Conservation (phyloP, 2,797 vertebrate genomes). For the Oryzias dopingdopingensis region DNA sequence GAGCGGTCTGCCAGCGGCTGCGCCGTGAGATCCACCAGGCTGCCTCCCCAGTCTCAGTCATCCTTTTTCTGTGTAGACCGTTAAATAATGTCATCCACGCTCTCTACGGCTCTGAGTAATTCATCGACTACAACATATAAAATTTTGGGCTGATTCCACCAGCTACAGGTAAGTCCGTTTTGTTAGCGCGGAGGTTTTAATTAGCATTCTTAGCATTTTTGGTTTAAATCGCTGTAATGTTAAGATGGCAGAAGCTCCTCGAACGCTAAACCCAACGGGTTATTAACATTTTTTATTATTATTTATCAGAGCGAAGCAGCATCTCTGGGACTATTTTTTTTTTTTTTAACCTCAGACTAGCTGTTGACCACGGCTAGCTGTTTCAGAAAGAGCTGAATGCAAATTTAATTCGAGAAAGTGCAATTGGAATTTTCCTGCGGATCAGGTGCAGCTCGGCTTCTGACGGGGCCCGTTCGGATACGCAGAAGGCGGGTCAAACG, state of each 20-base stretch:
- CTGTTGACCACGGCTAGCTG: background rate
- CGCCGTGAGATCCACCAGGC: slow-evolving; percentile 56
- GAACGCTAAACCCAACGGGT: slow-evolving; percentile 1
- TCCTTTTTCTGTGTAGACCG: slow-evolving; percentile 24
- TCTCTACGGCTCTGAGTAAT: slow-evolving; percentile 14
- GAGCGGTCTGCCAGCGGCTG: slow-evolving; percentile 45
- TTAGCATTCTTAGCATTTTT: slow-evolving; percentile 8
- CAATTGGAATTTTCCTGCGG: slow-evolving; percentile 3
- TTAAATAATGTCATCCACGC: slow-evolving; percentile 57
- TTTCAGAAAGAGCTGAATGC: background rate
- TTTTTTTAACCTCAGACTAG: background rate
- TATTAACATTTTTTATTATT: background rate
- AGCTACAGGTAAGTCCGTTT: slow-evolving; percentile 52
- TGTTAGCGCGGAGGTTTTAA: background rate
- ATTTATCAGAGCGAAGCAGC: slow-evolving; percentile 10
- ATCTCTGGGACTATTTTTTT: background rate
- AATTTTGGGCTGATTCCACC: slow-evolving; percentile 37
- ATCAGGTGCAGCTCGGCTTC: slow-evolving; percentile 44
- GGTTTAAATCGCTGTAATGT: background rate
- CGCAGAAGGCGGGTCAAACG: no score
- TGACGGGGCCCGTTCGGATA: slow-evolving; percentile 31
- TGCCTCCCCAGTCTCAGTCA: slow-evolving; percentile 51
- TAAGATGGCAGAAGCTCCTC: slow-evolving; percentile 21
- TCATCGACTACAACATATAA: slow-evolving; percentile 18
- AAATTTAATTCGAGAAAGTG: slow-evolving; percentile 18